phyloP scores from a whole-genome alignment of 2,113 vertebrate species.

The Rafetus swinhoei region DNA sequence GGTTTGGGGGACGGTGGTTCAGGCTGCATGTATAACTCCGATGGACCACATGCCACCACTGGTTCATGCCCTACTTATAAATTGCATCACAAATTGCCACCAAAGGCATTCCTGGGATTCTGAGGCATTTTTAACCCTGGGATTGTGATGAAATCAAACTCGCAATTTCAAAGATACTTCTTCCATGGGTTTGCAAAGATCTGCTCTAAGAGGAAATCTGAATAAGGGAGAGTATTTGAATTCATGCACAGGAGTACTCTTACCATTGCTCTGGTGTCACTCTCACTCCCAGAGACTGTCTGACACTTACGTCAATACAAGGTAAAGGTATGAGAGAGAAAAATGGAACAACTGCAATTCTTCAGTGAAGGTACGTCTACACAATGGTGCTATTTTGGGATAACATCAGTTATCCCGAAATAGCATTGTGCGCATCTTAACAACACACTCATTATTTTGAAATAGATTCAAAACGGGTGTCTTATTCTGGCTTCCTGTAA shows the following conservation, averaged over 20 bases:
- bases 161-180: neutral
- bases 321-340: conserved; percentile 13
- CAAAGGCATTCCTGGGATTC: neutral
- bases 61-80: neutral
- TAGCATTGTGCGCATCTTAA: too few species aligned
- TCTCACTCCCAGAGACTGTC: neutral
- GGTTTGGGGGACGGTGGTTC: too few species aligned
- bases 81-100: neutral
- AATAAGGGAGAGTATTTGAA: neutral
- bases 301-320: neutral
- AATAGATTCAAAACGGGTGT: too few species aligned
- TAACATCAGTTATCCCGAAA: too few species aligned
- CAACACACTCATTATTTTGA: too few species aligned
- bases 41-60: too few species aligned
- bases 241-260: neutral
- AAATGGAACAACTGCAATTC: neutral
- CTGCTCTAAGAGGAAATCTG: neutral
- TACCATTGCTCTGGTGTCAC: neutral
- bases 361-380: neutral
- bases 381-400: too few species aligned
- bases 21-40: too few species aligned
- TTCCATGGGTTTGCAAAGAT: neutral
- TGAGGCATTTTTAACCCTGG: neutral
- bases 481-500: too few species aligned
- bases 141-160: neutral